phyloP scores from a whole-genome alignment of 2,113 vertebrate genomes.

The Amphiprion ocellaris region DNA sequence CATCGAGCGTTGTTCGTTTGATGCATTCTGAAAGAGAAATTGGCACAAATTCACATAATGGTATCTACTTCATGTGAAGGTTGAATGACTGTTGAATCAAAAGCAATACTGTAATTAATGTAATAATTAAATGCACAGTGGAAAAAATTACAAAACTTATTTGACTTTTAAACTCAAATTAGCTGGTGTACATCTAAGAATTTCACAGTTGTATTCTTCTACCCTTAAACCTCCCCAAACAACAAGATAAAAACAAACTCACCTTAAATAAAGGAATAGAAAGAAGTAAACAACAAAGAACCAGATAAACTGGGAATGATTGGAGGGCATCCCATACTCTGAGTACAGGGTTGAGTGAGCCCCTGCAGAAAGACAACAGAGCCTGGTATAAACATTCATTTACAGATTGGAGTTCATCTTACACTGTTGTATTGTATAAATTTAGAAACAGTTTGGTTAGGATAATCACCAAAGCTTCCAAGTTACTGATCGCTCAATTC shows the following conservation, averaged over 20 bases:
- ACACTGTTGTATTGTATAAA: neutral
- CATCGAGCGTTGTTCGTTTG: constrained; percentile 99
- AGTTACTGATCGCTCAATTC: neutral
- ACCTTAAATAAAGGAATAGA: constrained; percentile 99
- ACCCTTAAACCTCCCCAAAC: neutral
- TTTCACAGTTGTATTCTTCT: neutral
- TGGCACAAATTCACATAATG: constrained; percentile 2
- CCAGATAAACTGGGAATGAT: constrained; percentile 98
- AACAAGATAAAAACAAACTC: constrained; percentile 26
- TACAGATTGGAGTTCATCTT: neutral
- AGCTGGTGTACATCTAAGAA: neutral
- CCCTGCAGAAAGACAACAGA: constrained; percentile 82
- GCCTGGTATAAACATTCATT: constrained; percentile 6
- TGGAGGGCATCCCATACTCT: constrained; percentile 98
- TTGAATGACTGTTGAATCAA: neutral
- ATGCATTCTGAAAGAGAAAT: constrained; percentile 91
- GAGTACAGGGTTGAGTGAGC: constrained; percentile 88
- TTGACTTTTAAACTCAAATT: neutral
- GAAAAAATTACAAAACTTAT: neutral
- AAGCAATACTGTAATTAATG: neutral
- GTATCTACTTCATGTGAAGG: neutral
- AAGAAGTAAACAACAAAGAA: constrained; percentile 99
- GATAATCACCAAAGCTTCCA: neutral
- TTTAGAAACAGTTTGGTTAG: neutral
- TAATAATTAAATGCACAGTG: constrained; percentile 2